Conservation (phyloP, 2,113 vertebrate genomes). For the Pollachius pollachius region DNA sequence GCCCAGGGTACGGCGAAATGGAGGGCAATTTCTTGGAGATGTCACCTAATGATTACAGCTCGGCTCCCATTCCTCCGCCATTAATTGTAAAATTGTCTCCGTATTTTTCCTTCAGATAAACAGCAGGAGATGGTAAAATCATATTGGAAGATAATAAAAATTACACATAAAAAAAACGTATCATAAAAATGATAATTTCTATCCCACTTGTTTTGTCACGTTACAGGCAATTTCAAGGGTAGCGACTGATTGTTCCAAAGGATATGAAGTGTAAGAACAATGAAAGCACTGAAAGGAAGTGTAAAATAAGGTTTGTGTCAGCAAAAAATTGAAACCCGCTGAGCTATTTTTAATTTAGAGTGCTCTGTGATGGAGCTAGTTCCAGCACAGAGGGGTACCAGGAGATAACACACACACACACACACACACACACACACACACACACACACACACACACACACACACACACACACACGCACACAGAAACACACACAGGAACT, state of each 20-base stretch:
- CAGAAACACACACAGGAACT: too few relatives aligned
- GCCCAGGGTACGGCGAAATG: constrained; percentile 75
- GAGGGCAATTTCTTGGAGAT: constrained; percentile 72
- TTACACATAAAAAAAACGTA: constrained; percentile 18
- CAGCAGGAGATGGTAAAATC: constrained; percentile 71
- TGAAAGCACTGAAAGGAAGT: constrained; percentile 64
- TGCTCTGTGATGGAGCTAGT: constrained; percentile 56
- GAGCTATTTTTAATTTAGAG: constrained; percentile 68
- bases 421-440: too few relatives aligned
- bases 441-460: too few relatives aligned
- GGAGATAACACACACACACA: constrained; percentile 31
- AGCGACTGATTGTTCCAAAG: constrained; percentile 64
- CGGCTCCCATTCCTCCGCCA: constrained; percentile 62
- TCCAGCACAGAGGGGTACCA: constrained; percentile 41
- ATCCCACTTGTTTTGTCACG: constrained; percentile 73
- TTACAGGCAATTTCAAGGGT: constrained; percentile 68
- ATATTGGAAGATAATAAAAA: constrained; percentile 65
- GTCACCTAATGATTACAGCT: constrained; percentile 69
- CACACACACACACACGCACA: too few relatives aligned
- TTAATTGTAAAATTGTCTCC: constrained; percentile 76
- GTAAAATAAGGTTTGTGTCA: constrained; percentile 70
- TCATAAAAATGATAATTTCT: constrained; percentile 70
- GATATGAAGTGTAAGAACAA: constrained; percentile 65
- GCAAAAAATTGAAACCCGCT: constrained; percentile 65
- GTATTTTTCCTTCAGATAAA: constrained; percentile 66